Evolutionary conservation across 2,113 vertebrate genomes (phyloP).

Genomic region (Oenanthe melanoleuca): DNA sequence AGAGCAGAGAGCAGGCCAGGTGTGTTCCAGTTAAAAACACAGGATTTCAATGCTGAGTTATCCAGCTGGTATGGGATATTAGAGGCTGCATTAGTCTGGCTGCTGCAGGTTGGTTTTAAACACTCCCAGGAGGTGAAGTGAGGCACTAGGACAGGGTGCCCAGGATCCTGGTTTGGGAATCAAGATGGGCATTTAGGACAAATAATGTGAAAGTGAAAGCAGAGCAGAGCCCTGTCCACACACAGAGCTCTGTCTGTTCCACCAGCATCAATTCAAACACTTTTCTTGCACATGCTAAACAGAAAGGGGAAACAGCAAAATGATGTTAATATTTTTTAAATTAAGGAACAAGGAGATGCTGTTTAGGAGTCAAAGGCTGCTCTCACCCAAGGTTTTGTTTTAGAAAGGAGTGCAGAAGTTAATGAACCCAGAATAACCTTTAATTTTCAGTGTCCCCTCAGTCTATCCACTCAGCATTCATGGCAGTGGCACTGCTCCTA

Average conservation of each 20-base stretch:
- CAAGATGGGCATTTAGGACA: background rate
- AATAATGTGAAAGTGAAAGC: background rate
- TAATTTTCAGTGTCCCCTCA: constrained; percentile 62
- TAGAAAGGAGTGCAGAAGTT: constrained; percentile 60
- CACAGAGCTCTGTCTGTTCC: accelerated
- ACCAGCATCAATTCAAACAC: background rate
- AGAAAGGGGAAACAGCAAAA: constrained; percentile 55
- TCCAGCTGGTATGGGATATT: background rate
- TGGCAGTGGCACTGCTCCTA: constrained; percentile 40
- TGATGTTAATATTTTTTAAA: constrained; percentile 57
- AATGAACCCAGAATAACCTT: constrained; percentile 64
- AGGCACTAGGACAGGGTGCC: accelerated
- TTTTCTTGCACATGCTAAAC: background rate
- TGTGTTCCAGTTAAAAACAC: background rate
- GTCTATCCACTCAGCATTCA: constrained; percentile 52
- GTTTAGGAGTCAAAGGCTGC: constrained; percentile 60
- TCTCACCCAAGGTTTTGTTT: constrained; percentile 57
- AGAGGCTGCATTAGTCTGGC: background rate
- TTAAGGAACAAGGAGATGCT: constrained; percentile 58
- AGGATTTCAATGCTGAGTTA: background rate
- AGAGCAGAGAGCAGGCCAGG: background rate
- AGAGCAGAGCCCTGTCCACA: background rate
- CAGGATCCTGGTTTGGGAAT: background rate
- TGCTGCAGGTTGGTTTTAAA: background rate
- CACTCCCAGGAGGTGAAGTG: background rate